A percentile compares a stretch with the other conserved stretches of the same genome.
phyloP scores from a whole-genome alignment of 2,113 vertebrate genomes.

The Daboia siamensis region DNA sequence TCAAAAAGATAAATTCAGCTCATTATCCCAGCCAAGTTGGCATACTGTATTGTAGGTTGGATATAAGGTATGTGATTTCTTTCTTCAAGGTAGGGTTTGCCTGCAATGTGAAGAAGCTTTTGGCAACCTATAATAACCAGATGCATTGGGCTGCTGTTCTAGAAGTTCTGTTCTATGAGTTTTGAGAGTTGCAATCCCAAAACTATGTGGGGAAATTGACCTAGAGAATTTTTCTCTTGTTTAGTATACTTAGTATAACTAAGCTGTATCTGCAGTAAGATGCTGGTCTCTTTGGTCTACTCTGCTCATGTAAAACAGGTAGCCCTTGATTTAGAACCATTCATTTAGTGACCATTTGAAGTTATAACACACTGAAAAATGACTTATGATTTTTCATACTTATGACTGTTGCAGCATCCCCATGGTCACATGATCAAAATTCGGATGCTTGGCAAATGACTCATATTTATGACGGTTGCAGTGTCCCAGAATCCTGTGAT shows the following conservation, averaged over 20 bases:
- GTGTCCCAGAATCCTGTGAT: not conserved
- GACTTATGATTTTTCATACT: not conserved
- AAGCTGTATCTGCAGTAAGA: not conserved
- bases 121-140: not conserved
- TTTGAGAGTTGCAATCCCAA: not conserved
- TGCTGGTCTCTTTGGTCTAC: not conserved
- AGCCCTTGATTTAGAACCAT: not conserved
- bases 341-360: not conserved
- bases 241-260: not conserved
- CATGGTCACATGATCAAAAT: not conserved
- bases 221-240: not conserved
- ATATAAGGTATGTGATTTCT: not conserved
- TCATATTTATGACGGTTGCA: not conserved
- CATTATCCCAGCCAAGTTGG: not conserved
- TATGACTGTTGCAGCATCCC: not conserved
- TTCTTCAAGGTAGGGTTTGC: not conserved
- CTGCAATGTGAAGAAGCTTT: not conserved
- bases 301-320: not conserved
- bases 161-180: not conserved
- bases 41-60: not conserved
- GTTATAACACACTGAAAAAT: not conserved
- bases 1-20: not conserved
- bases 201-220: not conserved
- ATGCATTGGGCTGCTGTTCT: not conserved
- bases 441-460: not conserved